Conservation (phyloP, 1,140 invertebrate genomes). For the Platyscapa corneri region DNA sequence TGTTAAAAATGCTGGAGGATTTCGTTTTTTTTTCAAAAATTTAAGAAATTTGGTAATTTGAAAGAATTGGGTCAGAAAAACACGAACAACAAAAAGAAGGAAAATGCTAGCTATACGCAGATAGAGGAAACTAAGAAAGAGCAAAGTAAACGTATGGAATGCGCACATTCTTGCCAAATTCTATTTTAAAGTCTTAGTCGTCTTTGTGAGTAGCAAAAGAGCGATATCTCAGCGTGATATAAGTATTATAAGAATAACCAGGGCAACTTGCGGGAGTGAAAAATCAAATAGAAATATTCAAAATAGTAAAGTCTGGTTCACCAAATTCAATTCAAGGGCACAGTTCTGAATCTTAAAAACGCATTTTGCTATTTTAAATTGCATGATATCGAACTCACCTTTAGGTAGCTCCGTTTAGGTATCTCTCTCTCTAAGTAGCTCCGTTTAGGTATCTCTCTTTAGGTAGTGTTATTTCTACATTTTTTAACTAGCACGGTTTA, state of each 20-base stretch:
- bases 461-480: too few relatives aligned
- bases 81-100: neutral
- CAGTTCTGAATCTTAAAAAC: too few relatives aligned
- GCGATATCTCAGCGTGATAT: neutral
- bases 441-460: too few relatives aligned
- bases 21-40: neutral
- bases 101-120: neutral
- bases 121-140: neutral
- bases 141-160: slow-evolving; percentile 18
- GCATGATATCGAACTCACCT: too few relatives aligned
- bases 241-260: neutral
- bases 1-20: neutral
- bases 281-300: too few relatives aligned
- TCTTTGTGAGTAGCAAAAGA: too few relatives aligned
- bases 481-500: too few relatives aligned
- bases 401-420: too few relatives aligned
- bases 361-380: too few relatives aligned
- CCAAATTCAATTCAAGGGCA: too few relatives aligned
- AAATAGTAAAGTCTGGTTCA: too few relatives aligned
- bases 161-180: slow-evolving; percentile 51
- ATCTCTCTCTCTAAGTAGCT: too few relatives aligned
- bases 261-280: neutral
- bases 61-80: slow-evolving; percentile 27
- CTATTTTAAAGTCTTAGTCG: slow-evolving; percentile 35
- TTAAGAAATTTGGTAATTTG: neutral